Percentiles rank a stretch among this genome's conserved stretches.
Conservation (phyloP, 2,888 invertebrate species). For the Watsonalla binaria region DNA sequence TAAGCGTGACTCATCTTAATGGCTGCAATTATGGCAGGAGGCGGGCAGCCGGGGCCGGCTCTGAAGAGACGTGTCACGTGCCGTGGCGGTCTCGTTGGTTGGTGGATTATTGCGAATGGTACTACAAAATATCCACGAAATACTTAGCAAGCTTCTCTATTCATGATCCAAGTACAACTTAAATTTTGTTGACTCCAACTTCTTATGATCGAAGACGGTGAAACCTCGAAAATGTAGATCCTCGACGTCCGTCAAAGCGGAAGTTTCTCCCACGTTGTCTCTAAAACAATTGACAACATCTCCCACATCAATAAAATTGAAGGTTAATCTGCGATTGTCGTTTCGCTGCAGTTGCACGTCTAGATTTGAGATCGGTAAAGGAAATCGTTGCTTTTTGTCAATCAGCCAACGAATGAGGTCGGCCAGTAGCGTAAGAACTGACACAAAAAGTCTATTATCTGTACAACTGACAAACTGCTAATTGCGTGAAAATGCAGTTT, state of each 20-base stretch:
- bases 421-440: conserved; percentile 50
- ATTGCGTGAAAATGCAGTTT: conserved; percentile 47
- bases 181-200: not conserved
- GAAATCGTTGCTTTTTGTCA: conserved; percentile 49
- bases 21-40: conserved; percentile 63
- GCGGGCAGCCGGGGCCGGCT: conserved; percentile 33
- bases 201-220: no score
- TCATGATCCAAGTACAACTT: not conserved
- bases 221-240: no score
- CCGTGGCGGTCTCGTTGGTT: conserved; percentile 12
- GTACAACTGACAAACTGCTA: conserved; percentile 50
- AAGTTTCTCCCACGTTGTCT: conserved; percentile 21
- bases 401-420: conserved; percentile 55
- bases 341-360: conserved; percentile 49
- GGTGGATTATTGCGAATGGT: conserved; percentile 10
- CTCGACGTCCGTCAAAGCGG: conserved; percentile 31
- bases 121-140: not conserved
- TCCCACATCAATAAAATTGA: conserved; percentile 52
- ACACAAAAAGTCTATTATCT: conserved; percentile 50
- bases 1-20: conserved; percentile 77
- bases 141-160: not conserved
- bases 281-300: conserved; percentile 24
- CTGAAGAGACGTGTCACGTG: conserved; percentile 52
- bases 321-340: conserved; percentile 49
- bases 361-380: conserved; percentile 32